Conservation (phyloP, 2,113 vertebrate genomes). For the Halcyon malimbica region DNA sequence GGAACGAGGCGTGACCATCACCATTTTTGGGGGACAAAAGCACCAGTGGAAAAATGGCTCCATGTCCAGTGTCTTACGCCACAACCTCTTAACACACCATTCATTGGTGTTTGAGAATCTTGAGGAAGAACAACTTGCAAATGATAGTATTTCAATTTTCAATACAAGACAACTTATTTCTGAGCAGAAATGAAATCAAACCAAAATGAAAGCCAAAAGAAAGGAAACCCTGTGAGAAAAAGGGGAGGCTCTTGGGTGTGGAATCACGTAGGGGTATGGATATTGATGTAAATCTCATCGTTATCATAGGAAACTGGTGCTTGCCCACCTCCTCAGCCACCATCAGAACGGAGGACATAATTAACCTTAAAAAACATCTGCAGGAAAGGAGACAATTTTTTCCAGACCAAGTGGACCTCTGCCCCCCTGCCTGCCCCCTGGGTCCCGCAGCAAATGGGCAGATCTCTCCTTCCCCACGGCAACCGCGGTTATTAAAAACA, state of each 20-base stretch:
- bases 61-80: rapidly evolving
- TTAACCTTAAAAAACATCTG: background rate
- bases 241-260: background rate
- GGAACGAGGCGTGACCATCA: background rate
- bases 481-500: background rate
- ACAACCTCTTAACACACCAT: rapidly evolving
- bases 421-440: background rate
- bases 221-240: background rate
- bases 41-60: background rate
- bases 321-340: background rate
- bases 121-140: background rate
- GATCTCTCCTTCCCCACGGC: background rate
- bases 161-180: background rate
- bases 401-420: background rate
- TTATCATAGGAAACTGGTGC: background rate
- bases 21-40: background rate
- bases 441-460: rapidly evolving
- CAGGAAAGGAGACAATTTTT: background rate
- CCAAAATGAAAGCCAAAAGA: background rate
- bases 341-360: background rate
- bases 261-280: background rate
- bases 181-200: background rate
- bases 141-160: background rate
- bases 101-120: background rate
- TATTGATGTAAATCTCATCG: background rate